Percentiles rank a stretch among this genome's conserved stretches.
Evolutionary conservation across 2,797 vertebrate genomes (phyloP).

Genomic region (Lacerta bilineata): DNA sequence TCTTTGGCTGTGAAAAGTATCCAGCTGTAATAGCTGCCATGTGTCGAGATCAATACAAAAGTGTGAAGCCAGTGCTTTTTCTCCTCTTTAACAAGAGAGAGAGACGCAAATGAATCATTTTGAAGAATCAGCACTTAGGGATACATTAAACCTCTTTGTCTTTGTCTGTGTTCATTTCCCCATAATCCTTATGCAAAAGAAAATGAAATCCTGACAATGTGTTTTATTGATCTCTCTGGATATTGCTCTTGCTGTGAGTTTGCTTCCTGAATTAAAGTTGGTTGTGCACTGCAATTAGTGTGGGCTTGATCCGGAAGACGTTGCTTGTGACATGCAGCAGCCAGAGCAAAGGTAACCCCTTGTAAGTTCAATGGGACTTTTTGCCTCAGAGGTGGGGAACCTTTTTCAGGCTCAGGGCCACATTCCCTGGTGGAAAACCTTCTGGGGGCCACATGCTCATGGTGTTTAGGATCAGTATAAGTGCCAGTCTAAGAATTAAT

Average conservation of each 20-base stretch:
- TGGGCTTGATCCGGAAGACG: too few relatives aligned
- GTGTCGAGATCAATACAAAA: conserved; percentile 24
- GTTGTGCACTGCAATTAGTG: background rate
- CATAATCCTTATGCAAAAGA: conserved; percentile 14
- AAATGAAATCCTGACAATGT: conserved; percentile 19
- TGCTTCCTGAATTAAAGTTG: background rate
- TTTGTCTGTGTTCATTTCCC: conserved; percentile 16
- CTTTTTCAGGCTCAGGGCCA: too few relatives aligned
- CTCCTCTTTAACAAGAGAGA: conserved; percentile 17
- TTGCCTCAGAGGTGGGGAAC: too few relatives aligned
- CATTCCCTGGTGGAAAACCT: too few relatives aligned
- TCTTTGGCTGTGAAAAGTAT: conserved; percentile 35
- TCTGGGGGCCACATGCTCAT: too few relatives aligned
- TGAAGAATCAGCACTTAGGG: conserved; percentile 24
- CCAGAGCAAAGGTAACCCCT: too few relatives aligned
- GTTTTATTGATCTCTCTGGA: conserved; percentile 11
- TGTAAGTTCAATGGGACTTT: too few relatives aligned
- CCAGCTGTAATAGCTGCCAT: background rate
- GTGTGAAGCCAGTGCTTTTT: conserved; percentile 20
- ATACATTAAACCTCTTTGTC: conserved; percentile 3
- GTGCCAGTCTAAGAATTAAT: too few relatives aligned
- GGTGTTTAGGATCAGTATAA: too few relatives aligned
- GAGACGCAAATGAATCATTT: conserved; percentile 32
- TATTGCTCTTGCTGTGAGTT: background rate
- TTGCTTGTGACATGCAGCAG: too few relatives aligned